Percentiles rank a stretch among this genome's conserved stretches.
Evolutionary conservation across 1,140 invertebrate genomes (phyloP).

Genomic region (Venustaconcha ellipsiformis): DNA sequence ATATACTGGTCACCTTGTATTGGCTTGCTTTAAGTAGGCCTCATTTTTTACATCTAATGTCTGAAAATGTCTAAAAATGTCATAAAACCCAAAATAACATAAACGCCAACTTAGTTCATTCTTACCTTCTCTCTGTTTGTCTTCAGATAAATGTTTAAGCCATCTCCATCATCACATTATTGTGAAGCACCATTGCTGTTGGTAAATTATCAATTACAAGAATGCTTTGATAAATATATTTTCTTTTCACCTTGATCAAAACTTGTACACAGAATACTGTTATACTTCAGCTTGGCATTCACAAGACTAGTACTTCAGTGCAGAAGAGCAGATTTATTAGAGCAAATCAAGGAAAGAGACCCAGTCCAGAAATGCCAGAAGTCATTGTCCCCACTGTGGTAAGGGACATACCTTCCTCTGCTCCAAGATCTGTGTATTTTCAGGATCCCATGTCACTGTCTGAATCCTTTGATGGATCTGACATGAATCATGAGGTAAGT

Average conservation of each 20-base stretch:
- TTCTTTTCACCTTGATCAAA: neutral
- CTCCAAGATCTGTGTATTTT: neutral
- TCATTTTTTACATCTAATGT: too few species aligned
- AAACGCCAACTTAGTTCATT: too few species aligned
- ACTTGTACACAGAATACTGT: neutral
- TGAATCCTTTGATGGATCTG: conserved; percentile 21
- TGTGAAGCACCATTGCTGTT: too few species aligned
- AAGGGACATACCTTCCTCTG: conserved; percentile 2
- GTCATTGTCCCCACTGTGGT: conserved; percentile 31
- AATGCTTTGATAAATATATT: too few species aligned
- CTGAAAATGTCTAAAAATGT: too few species aligned
- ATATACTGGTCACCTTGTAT: too few species aligned
- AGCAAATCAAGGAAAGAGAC: conserved; percentile 1
- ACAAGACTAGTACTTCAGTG: conserved; percentile 1
- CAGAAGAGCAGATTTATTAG: neutral
- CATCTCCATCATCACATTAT: too few species aligned
- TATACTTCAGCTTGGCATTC: conserved; percentile 5
- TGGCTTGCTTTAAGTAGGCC: too few species aligned
- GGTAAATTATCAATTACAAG: too few species aligned
- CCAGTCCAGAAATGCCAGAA: conserved; percentile 21
- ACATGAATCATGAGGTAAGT: neutral
- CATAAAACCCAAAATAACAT: too few species aligned
- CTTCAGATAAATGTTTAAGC: too few species aligned
- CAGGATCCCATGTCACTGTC: neutral
- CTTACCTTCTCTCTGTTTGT: too few species aligned